Evolutionary conservation across 2,113 vertebrate species (phyloP).

Genomic region (Excalfactoria chinensis): DNA sequence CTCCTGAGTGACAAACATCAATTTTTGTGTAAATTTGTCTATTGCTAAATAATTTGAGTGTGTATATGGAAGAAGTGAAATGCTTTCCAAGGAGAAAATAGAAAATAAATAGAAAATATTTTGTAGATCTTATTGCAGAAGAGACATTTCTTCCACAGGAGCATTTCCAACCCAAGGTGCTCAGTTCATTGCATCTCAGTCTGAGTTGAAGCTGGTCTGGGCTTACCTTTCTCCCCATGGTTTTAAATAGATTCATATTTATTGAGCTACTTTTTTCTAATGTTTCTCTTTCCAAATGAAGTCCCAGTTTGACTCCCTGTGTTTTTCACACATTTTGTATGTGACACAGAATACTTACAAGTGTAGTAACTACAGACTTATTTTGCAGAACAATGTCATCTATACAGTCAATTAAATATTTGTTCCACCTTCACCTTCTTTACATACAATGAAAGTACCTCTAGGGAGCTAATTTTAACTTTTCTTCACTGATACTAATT

Average conservation of each 20-base stretch:
- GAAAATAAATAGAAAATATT: background rate
- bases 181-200: background rate
- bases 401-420: background rate
- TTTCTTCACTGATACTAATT: background rate
- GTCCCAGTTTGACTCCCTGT: slow-evolving; percentile 23
- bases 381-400: background rate
- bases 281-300: slow-evolving; percentile 19
- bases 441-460: background rate
- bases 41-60: background rate
- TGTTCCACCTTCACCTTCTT: background rate
- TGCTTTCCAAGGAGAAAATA: background rate
- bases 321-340: slow-evolving; percentile 13
- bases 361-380: background rate
- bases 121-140: background rate
- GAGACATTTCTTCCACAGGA: background rate
- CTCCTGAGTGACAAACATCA: background rate
- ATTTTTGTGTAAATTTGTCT: background rate
- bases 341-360: background rate
- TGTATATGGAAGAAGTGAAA: background rate
- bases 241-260: slow-evolving; percentile 52
- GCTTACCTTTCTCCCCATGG: background rate
- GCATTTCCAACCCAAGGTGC: slow-evolving; percentile 1
- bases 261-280: slow-evolving; percentile 10
- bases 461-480: background rate
- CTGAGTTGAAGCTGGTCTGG: slow-evolving; percentile 1